A percentile compares a stretch with the other conserved stretches of the same genome.
These are phyloP conservation scores for Neostethus bicornis DNA, from an alignment of 2,797 vertebrate genomes.

Conservation along the genomic window DNA sequence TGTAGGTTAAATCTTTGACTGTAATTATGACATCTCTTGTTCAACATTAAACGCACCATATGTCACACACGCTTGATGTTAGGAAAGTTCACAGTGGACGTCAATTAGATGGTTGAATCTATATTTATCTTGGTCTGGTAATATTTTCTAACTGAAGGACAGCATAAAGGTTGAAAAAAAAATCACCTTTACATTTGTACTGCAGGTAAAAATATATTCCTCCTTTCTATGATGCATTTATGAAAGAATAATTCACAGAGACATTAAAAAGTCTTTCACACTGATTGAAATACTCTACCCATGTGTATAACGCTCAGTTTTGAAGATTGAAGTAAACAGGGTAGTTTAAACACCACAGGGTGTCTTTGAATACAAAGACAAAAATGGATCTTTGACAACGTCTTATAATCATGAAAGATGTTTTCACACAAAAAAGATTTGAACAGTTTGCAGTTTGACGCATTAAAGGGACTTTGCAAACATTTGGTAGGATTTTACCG, in stretches of 20 bases:
- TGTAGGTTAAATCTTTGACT: slow-evolving; percentile 51
- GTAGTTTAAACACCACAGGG: background rate
- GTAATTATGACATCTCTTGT: slow-evolving; percentile 53
- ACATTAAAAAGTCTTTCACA: background rate
- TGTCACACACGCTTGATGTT: slow-evolving; percentile 16
- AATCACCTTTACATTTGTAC: background rate
- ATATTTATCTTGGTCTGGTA: slow-evolving; percentile 1
- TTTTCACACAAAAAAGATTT: slow-evolving; percentile 13
- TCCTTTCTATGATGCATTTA: background rate
- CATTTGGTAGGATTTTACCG: slow-evolving; percentile 28
- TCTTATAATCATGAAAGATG: background rate
- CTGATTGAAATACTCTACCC: too few species aligned
- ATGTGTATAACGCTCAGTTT: background rate
- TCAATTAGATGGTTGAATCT: slow-evolving; percentile 7
- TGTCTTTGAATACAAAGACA: slow-evolving; percentile 7
- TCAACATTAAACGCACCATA: slow-evolving; percentile 52
- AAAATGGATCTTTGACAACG: too few species aligned
- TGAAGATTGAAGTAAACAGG: slow-evolving; percentile 8
- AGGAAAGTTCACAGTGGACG: slow-evolving; percentile 22
- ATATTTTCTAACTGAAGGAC: slow-evolving; percentile 2
- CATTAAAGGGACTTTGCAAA: slow-evolving; percentile 29
- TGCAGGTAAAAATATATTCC: background rate
- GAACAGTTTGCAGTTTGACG: slow-evolving; percentile 11
- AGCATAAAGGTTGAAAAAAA: background rate
- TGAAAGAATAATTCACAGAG: background rate